These are phyloP conservation scores for Campoletis raptor DNA, from an alignment of 2,888 invertebrate genomes.

Conservation along the genomic window DNA sequence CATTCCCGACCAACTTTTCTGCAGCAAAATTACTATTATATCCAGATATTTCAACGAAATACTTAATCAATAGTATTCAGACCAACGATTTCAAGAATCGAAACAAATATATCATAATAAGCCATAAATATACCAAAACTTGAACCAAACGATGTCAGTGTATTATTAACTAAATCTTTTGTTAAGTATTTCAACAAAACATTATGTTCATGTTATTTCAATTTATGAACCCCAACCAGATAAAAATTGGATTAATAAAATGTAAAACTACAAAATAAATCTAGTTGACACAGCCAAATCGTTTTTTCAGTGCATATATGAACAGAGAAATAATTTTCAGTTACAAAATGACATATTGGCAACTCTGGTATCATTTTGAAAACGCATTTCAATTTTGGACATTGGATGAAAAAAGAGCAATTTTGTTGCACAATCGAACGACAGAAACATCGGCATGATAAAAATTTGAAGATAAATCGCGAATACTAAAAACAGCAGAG, in stretches of 20 bases:
- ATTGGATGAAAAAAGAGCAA: background rate
- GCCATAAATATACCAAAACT: too few relatives aligned
- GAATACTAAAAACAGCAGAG: slow-evolving; percentile 31
- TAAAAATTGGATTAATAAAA: too few relatives aligned
- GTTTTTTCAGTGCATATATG: background rate
- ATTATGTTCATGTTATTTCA: too few relatives aligned
- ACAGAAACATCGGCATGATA: background rate
- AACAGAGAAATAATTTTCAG: background rate
- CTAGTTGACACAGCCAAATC: background rate
- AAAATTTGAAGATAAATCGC: slow-evolving; percentile 36
- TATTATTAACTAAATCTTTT: too few relatives aligned
- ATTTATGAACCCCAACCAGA: too few relatives aligned
- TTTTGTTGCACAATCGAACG: background rate
- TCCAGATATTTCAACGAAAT: too few relatives aligned
- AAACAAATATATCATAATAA: too few relatives aligned
- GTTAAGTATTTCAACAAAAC: too few relatives aligned
- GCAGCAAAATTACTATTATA: too few relatives aligned
- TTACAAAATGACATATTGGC: background rate
- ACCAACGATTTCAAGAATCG: too few relatives aligned
- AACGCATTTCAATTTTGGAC: background rate
- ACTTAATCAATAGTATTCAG: too few relatives aligned
- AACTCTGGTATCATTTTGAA: background rate
- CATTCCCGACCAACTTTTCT: background rate
- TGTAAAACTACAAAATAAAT: background rate
- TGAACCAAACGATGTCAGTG: too few relatives aligned